Evolutionary conservation across 2,888 invertebrate genomes (phyloP), one percentile per base, ranked within the genome.

Genomic region (Euzophera pinguis): DNA sequence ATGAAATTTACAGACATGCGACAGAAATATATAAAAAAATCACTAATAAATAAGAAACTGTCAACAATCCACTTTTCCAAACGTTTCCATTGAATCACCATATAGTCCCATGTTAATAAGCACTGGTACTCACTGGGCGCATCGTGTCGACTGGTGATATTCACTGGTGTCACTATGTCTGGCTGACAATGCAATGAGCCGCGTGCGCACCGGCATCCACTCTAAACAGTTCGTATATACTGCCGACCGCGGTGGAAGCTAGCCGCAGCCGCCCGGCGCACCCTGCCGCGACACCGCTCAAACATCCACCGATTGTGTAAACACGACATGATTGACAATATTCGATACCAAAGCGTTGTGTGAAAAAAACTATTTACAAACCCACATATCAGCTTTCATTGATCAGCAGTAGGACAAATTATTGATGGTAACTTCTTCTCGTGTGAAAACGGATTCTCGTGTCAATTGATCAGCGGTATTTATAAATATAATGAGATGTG

Each of bases 51-150:
- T 4, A 12, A 1, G 0, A 41, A 45, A 45, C 45, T 45, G 45
- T 14, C 14, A 32, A 45, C 45, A 45, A 45, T 45, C 32, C 45
- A 48, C 35, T 48, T 48, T 1, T n/a, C n/a, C n/a, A 22, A 37
- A 12, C 14, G 7, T 22, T n/a, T 9, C 5, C 12, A 3, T 13
- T 10, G 10, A 32, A 22, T 37, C 37, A 37, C 37, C 22, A 37
- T 13, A 17, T 37, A 47, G 47, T 47, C 47, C 29, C 35, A 35
- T 32, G 27, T 37, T 10, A 51, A 17, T 12, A 35, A 51, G 34
- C 51, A 51, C 51, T 51, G 39, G 64, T 81, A 89, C 88, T 84
- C 75, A 88, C 88, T 73, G 71, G 71, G 70, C 80, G 82, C 85
- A 88, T 87, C 63, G 61, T 84, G 83, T 70, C 70, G 68, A 52